phyloP scores from a whole-genome alignment of 2,888 invertebrate genomes.

The Microctonus brassicae region DNA sequence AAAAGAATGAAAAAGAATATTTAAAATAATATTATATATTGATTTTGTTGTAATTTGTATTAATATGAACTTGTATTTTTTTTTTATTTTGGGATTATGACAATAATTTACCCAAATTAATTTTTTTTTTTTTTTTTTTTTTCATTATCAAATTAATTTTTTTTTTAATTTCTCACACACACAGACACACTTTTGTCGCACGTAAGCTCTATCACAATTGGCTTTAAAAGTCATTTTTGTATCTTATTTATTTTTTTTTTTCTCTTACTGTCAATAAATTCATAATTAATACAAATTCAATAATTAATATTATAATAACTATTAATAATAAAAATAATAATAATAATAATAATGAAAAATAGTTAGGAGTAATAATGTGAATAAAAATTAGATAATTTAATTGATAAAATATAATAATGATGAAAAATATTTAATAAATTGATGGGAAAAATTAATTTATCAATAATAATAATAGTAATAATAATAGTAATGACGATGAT shows the following conservation, averaged over 20 bases:
- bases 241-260: slow-evolving; percentile 47
- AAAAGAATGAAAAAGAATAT: no score
- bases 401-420: slow-evolving; percentile 53
- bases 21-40: no score
- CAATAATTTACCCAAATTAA: background rate
- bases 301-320: slow-evolving; percentile 44
- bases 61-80: slow-evolving; percentile 11
- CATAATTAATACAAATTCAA: slow-evolving; percentile 52
- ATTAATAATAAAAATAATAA: slow-evolving; percentile 48
- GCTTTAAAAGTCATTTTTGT: slow-evolving; percentile 67
- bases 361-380: slow-evolving; percentile 55
- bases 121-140: slow-evolving; percentile 42
- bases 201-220: slow-evolving; percentile 70
- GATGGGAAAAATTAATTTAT: slow-evolving; percentile 33
- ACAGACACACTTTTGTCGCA: slow-evolving; percentile 56
- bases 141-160: background rate
- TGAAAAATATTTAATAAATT: slow-evolving; percentile 45
- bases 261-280: slow-evolving; percentile 40
- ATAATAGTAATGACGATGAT: slow-evolving; percentile 52
- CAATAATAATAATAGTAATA: slow-evolving; percentile 57
- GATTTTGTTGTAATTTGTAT: no score
- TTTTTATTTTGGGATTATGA: slow-evolving; percentile 4
- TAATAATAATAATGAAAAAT: slow-evolving; percentile 46
- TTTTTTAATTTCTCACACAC: slow-evolving; percentile 28
- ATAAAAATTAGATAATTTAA: slow-evolving; percentile 51